phyloP scores from a whole-genome alignment of 2,113 vertebrate genomes.

The Collichthys lucidus region DNA sequence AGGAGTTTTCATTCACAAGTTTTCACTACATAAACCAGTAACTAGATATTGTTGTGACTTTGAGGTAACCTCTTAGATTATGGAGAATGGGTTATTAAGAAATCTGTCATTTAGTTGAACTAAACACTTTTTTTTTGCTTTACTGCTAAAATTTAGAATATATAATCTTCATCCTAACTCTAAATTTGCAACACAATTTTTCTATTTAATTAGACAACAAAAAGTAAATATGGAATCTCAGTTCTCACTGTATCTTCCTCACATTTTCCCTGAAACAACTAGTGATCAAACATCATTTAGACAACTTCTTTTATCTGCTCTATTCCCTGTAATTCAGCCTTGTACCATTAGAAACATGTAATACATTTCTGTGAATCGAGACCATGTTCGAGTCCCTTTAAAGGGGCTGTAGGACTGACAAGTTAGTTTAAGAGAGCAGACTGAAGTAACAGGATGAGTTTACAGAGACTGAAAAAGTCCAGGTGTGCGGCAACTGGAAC shows the following conservation, averaged over 20 bases:
- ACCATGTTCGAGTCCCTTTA: neutral
- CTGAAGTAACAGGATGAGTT: neutral
- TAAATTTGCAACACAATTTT: neutral
- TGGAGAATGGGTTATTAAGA: neutral
- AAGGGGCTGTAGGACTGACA: neutral
- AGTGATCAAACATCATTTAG: neutral
- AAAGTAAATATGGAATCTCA: neutral
- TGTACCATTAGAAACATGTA: neutral
- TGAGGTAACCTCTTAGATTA: neutral
- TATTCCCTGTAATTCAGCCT: neutral
- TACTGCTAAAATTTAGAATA: neutral
- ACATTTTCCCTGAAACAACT: neutral
- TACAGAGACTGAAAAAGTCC: neutral
- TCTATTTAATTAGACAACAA: neutral
- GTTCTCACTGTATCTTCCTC: neutral
- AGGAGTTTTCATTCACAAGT: constrained; percentile 22
- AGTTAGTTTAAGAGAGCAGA: neutral
- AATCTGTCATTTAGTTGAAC: neutral
- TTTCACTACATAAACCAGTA: neutral
- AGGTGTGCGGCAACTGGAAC: constrained; percentile 6
- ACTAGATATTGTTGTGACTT: neutral
- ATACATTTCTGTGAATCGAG: neutral
- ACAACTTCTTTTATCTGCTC: neutral
- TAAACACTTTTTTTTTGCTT: neutral
- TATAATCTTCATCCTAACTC: neutral